phyloP scores from a whole-genome alignment of 2,888 invertebrate genomes.

The Marronus borbonicus region DNA sequence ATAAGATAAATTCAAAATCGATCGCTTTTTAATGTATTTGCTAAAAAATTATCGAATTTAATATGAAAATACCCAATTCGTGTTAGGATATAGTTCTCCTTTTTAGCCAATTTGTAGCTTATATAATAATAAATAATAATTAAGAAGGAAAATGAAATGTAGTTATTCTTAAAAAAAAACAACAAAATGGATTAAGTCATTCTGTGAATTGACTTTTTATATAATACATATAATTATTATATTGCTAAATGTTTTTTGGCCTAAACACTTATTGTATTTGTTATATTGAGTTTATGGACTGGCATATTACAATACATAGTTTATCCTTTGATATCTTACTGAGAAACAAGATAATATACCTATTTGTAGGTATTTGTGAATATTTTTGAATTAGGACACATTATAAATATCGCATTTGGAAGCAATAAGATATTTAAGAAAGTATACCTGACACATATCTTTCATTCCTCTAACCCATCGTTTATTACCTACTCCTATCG shows the following conservation, averaged over 20 bases:
- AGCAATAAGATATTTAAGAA: too few species aligned
- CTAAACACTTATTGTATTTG: constrained; percentile 46
- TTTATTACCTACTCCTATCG: too few species aligned
- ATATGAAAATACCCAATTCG: constrained; percentile 65
- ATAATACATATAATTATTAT: constrained; percentile 42
- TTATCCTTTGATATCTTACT: too few species aligned
- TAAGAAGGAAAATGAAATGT: constrained; percentile 57
- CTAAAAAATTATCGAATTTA: constrained; percentile 68
- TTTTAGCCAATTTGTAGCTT: constrained; percentile 67
- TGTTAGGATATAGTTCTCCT: constrained; percentile 67
- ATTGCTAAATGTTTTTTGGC: constrained; percentile 49
- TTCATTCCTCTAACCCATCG: too few species aligned
- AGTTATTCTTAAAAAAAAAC: constrained; percentile 60
- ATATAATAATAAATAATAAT: constrained; percentile 58
- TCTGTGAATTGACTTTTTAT: constrained; percentile 66
- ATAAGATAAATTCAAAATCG: constrained; percentile 49
- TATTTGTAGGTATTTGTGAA: too few species aligned
- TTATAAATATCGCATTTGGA: too few species aligned
- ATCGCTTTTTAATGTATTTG: constrained; percentile 66
- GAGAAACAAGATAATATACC: too few species aligned
- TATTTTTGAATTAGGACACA: too few species aligned
- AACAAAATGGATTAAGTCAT: constrained; percentile 60
- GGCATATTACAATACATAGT: neutral
- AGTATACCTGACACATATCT: too few species aligned
- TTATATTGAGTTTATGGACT: constrained; percentile 30